Conservation (phyloP, 2,888 invertebrate genomes). For the Dryocosmus kuriphilus region DNA sequence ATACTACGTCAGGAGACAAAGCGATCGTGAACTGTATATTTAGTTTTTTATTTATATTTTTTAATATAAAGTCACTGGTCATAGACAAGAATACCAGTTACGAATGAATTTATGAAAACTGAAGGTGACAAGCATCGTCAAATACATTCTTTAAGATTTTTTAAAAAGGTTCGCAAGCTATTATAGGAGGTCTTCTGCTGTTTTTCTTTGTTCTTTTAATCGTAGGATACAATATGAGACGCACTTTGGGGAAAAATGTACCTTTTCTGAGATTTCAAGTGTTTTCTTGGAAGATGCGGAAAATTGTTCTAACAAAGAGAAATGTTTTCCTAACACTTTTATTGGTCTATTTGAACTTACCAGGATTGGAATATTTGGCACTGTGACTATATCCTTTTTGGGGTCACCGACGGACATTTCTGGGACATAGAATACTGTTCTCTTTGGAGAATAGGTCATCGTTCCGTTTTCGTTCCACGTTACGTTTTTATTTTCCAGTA, state of each 20-base stretch:
- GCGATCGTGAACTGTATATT: background rate
- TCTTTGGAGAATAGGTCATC: constrained; percentile 82
- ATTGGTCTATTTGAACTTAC: constrained; percentile 79
- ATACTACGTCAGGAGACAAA: background rate
- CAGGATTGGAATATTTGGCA: constrained; percentile 86
- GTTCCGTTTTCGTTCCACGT: constrained; percentile 83
- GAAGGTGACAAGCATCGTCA: background rate
- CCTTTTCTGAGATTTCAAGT: background rate
- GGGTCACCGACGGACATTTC: constrained; percentile 85
- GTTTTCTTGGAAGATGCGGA: background rate
- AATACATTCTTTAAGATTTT: background rate
- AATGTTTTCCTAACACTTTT: background rate
- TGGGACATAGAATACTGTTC: constrained; percentile 81
- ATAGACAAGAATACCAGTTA: background rate
- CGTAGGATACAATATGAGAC: background rate
- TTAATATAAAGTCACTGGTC: background rate
- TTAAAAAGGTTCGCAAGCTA: background rate
- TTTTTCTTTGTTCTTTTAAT: background rate
- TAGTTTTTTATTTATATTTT: background rate
- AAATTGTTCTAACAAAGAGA: background rate
- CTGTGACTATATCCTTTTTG: constrained; percentile 80
- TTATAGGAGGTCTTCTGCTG: background rate
- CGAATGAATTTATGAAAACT: background rate
- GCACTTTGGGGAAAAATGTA: background rate
- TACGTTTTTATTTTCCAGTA: constrained; percentile 83